Evolutionary conservation across 2,888 invertebrate genomes (phyloP).

Genomic region (Listrodromus nycthemerus): DNA sequence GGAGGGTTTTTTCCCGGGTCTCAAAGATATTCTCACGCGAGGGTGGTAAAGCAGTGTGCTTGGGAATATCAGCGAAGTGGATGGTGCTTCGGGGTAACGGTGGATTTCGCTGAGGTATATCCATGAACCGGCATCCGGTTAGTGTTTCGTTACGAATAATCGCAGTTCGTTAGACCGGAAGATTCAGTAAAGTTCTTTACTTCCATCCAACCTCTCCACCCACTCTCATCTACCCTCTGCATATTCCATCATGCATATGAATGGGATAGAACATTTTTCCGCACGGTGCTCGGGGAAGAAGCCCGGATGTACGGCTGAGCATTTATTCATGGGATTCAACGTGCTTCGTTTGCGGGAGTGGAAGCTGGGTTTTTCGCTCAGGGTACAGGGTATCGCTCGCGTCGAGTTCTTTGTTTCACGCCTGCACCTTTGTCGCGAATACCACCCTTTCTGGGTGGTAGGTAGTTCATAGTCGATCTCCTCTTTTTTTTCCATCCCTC

Average conservation of each 20-base stretch:
- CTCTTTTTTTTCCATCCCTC: slow-evolving; percentile 27
- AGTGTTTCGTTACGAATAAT: slow-evolving; percentile 76
- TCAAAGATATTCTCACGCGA: slow-evolving; percentile 11
- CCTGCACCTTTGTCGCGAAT: slow-evolving; percentile 61
- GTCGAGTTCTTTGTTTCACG: slow-evolving; percentile 64
- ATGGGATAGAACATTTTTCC: slow-evolving; percentile 73
- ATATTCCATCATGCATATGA: slow-evolving; percentile 80
- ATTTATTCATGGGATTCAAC: slow-evolving; percentile 69
- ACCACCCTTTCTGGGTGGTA: neutral
- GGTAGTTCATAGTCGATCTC: slow-evolving; percentile 6
- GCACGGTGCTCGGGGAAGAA: slow-evolving; percentile 60
- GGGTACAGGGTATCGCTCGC: slow-evolving; percentile 44
- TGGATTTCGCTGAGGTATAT: slow-evolving; percentile 31
- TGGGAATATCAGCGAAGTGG: slow-evolving; percentile 6
- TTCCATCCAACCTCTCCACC: slow-evolving; percentile 19
- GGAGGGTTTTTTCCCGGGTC: neutral
- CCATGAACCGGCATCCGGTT: slow-evolving; percentile 63
- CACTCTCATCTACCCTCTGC: slow-evolving; percentile 65
- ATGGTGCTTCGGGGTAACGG: neutral
- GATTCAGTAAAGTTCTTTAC: slow-evolving; percentile 62
- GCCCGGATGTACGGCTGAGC: slow-evolving; percentile 67
- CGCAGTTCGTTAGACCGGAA: slow-evolving; percentile 74
- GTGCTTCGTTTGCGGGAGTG: slow-evolving; percentile 67
- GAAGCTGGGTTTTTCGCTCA: slow-evolving; percentile 47
- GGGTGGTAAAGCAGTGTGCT: neutral